A percentile compares a stretch with the other conserved stretches of the same genome.
Evolutionary conservation across 2,113 vertebrate species (phyloP).

Genomic region (Toxotes jaculatrix): DNA sequence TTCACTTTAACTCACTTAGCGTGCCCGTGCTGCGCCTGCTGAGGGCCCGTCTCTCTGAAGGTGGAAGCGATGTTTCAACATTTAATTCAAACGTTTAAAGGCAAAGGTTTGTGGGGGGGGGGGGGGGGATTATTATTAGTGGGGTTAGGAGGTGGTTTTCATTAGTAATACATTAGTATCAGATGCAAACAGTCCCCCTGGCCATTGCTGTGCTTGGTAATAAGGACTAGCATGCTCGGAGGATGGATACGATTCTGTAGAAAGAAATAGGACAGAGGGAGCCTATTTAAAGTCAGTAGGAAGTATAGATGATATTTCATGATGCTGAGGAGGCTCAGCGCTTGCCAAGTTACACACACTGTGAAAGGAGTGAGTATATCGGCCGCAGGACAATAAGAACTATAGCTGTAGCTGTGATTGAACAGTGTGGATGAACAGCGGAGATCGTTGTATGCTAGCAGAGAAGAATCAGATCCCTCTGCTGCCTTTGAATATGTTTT

Average conservation of each 20-base stretch:
- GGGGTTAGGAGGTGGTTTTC: background rate
- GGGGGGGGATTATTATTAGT: background rate
- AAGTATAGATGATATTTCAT: background rate
- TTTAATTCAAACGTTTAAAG: background rate
- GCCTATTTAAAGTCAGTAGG: background rate
- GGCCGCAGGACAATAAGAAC: background rate
- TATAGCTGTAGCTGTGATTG: background rate
- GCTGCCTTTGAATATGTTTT: background rate
- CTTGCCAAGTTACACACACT: background rate
- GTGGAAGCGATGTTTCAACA: background rate
- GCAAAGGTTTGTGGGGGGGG: too few relatives aligned
- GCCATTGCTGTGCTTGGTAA: background rate
- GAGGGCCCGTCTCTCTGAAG: background rate
- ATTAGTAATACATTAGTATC: too few relatives aligned
- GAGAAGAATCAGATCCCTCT: background rate
- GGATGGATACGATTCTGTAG: background rate
- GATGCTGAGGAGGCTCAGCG: background rate
- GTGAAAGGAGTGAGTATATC: background rate
- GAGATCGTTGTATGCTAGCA: background rate
- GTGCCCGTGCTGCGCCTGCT: background rate
- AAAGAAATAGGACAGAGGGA: background rate
- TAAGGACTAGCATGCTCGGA: background rate
- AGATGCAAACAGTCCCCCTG: background rate
- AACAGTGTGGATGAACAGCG: background rate
- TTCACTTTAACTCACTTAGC: slow-evolving; percentile 36